Evolutionary conservation across 2,113 vertebrate species (phyloP), one percentile per base, ranked within the genome.

Genomic region (Pelmatolapia mariae): DNA sequence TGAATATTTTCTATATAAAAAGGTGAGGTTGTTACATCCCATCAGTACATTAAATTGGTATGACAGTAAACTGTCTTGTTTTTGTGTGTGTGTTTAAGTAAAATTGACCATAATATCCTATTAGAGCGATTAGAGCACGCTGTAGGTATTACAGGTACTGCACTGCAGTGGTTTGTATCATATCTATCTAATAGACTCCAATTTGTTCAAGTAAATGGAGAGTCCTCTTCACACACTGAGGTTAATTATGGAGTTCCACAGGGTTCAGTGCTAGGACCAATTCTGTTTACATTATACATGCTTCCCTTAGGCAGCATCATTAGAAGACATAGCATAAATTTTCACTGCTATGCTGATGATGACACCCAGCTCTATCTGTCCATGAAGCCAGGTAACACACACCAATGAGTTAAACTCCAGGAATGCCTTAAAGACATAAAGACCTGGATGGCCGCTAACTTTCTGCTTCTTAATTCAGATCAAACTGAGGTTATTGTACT

Each of bases 81-180:
- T 56, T 56, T 56, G 22, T 1, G 53, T 56, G 22, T 56, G 12
- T 56, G 53, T 24, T 56, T 56, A 0, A 56, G 26, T 56, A 56
- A 56, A 56, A 13, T 24, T 13, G 53, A 56, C 22, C 11, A 1
- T 24, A 54, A 56, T 24, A 56, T 56, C 10, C 5, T 4, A 24
- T 56, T 24, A 54, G 10, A 22, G n/a, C 2, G 10, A 54, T 54
- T 54, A 54, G 52, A 22, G 2, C 52, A 54, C 6, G 52, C 10
- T 54, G n/a, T 10, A 54, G 10, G 52, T 54, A 0, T 54, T 12
- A 54, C 52, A 54, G n/a, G 52, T 54, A 1, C 52, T 53, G 52
- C 0, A 0, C 47, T 50, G 2, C 47, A 50, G 47, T 50, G 47
- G 47, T 50, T 50, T 50, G 47, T 50, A 50, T n/a, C 9, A n/a